Base-by-base conservation (phyloP, 1,140 invertebrate species). In the Aphelenchoides avenae region DNA sequence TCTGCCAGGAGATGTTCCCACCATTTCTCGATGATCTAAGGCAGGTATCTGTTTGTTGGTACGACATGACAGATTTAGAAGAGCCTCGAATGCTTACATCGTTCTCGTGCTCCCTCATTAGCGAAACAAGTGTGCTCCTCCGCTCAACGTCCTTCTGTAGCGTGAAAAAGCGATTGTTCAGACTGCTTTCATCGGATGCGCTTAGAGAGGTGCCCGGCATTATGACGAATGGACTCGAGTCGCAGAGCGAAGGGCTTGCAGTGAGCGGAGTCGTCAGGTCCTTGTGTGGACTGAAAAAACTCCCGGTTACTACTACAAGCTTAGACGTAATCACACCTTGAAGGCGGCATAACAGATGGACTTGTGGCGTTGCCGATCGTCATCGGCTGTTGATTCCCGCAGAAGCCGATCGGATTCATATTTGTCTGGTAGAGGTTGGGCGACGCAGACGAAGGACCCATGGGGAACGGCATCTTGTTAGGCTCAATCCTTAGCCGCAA, bases 101-200 rank as follows among this genome's bases (percentile, higher is more conserved):
- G 6, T 85, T 83, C 63, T 87, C 86, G 75, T 97, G 91, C 73
- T 92, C 85, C 39, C 84, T 85, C 31, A 98, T 80, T 41, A 97
- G 89, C 70, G 87, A 86, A 0, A 87, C 88, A 1, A 98, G 80
- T 6, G 91, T 96, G 70, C 85, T 86, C 65, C 93, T 83, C 44
- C 92, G 82, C 78, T 98, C 92, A 4, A 90, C 94, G 74, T 97
- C 93, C 78, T 97, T 98, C 77, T 95, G 92, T 5, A 96, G 79
- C 44, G 95, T 79, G 79, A 94, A 97, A 77, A 97, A 96, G 0
- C 89, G 57, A 57, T 75, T 72, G 5, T 51, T 54, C 88, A 76
- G 90, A 89, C 41, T 86, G 85, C 78, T 91, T 87, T 37, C 77
- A 64, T 77, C 77, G 20, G 62, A 60, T 52, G 66, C 68, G 7